A percentile compares a stretch with the other conserved stretches of the same genome.
These are phyloP conservation scores for Mastomys coucha DNA, from an alignment of 2,113 vertebrate species.

Conservation along the genomic window DNA sequence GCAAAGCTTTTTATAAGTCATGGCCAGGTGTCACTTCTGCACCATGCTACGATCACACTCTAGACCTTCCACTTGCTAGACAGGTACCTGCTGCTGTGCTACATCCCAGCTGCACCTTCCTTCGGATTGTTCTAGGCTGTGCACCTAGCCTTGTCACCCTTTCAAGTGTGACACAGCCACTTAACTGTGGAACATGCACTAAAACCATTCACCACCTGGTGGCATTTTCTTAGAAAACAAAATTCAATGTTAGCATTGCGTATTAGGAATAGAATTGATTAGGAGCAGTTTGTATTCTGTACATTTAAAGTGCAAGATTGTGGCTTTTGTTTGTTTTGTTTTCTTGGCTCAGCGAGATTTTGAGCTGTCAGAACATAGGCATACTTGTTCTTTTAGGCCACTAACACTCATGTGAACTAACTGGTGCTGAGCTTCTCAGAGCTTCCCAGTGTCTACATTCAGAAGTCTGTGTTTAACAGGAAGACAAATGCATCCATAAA, in stretches of 20 bases:
- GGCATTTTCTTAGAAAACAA: conserved; percentile 31
- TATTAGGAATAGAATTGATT: conserved; percentile 3
- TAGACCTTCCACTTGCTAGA: background rate
- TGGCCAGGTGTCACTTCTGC: background rate
- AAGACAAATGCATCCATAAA: background rate
- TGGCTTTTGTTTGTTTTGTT: background rate
- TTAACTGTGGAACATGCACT: background rate
- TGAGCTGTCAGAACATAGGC: conserved; percentile 23
- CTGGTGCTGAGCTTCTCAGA: background rate
- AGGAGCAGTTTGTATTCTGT: background rate
- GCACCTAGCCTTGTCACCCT: background rate
- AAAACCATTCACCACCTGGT: conserved; percentile 60
- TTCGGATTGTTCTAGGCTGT: background rate
- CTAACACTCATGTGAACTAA: background rate
- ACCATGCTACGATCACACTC: background rate
- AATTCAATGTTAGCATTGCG: background rate
- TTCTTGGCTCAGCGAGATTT: background rate
- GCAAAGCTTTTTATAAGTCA: background rate
- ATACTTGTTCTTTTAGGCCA: conserved; percentile 34
- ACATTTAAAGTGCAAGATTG: background rate
- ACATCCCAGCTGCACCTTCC: background rate
- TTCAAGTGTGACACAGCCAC: background rate
- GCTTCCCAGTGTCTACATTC: background rate
- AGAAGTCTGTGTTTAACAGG: conserved; percentile 11
- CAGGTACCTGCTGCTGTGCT: background rate